phyloP scores from a whole-genome alignment of 2,113 vertebrate genomes.

The Epinephelus lanceolatus region DNA sequence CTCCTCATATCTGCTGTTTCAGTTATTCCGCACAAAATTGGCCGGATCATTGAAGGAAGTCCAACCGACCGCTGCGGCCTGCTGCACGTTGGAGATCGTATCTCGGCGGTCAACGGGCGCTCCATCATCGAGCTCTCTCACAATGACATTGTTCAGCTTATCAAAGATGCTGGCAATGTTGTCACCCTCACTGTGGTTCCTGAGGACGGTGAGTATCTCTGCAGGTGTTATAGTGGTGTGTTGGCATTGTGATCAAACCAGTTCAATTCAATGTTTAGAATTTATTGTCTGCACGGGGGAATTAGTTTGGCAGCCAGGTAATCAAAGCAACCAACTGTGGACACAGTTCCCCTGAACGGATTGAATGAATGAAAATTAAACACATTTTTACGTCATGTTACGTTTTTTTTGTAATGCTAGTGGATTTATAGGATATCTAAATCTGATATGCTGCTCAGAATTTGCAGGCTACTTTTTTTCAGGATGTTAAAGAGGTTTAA shows the following conservation, averaged over 20 bases:
- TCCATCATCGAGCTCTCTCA: slow-evolving; percentile 95
- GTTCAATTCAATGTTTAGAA: background rate
- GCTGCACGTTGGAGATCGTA: slow-evolving; percentile 95
- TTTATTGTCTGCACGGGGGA: background rate
- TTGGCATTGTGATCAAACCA: background rate
- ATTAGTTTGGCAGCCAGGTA: slow-evolving; percentile 6
- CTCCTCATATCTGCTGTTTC: slow-evolving; percentile 36
- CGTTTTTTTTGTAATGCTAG: background rate
- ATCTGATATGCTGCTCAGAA: background rate
- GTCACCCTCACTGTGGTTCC: slow-evolving; percentile 96
- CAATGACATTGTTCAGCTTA: slow-evolving; percentile 96
- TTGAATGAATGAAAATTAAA: slow-evolving; percentile 29
- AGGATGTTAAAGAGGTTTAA: background rate
- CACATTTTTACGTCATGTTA: background rate
- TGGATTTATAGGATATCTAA: background rate
- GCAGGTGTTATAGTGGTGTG: background rate
- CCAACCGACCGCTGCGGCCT: slow-evolving; percentile 95
- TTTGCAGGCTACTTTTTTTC: background rate
- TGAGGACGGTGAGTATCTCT: slow-evolving; percentile 89
- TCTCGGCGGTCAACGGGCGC: slow-evolving; percentile 95
- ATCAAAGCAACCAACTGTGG: slow-evolving; percentile 19
- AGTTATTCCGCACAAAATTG: slow-evolving; percentile 99
- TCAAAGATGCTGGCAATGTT: slow-evolving; percentile 93
- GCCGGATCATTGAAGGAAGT: slow-evolving; percentile 95
- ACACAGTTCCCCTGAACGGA: background rate